Conservation (phyloP, 1,140 invertebrate genomes). For the Anthonomus grandis region DNA sequence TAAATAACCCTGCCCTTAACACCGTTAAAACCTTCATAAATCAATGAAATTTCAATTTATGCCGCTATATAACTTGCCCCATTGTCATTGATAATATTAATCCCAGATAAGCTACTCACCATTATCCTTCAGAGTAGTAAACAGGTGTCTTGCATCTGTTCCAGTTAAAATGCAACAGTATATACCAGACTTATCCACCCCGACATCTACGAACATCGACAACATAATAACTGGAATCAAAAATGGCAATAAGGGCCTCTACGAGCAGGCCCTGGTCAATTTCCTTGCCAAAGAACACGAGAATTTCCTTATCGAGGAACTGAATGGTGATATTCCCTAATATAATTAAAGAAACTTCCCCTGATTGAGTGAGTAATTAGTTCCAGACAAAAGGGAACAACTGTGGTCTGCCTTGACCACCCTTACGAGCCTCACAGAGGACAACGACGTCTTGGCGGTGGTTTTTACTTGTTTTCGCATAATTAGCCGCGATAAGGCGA, state of each 20-base stretch:
- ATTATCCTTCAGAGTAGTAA: too few relatives aligned
- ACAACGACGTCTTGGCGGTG: constrained; percentile 40
- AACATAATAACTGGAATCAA: constrained; percentile 22
- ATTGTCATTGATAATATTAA: too few relatives aligned
- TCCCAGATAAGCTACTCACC: too few relatives aligned
- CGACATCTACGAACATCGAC: constrained; percentile 16
- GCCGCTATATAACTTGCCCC: too few relatives aligned
- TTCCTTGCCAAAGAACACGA: constrained; percentile 24
- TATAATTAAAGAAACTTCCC: neutral
- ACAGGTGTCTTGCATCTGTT: too few relatives aligned
- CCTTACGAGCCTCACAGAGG: constrained; percentile 48
- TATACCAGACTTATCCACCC: constrained; percentile 11
- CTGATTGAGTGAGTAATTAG: neutral
- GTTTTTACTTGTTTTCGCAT: constrained; percentile 22
- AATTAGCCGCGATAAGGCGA: constrained; percentile 69
- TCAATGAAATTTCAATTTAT: too few relatives aligned
- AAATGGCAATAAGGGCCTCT: constrained; percentile 11
- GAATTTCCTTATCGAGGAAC: constrained; percentile 18
- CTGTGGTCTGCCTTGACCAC: constrained; percentile 57
- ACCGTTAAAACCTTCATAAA: too few relatives aligned
- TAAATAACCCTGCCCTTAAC: too few relatives aligned
- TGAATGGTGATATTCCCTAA: constrained; percentile 4
- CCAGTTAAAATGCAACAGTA: constrained; percentile 22
- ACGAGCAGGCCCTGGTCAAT: constrained; percentile 24
- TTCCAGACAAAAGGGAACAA: constrained; percentile 33